Evolutionary conservation across 2,113 vertebrate genomes (phyloP), one percentile per base, ranked within the genome.

Genomic region (Arizona elegans): DNA sequence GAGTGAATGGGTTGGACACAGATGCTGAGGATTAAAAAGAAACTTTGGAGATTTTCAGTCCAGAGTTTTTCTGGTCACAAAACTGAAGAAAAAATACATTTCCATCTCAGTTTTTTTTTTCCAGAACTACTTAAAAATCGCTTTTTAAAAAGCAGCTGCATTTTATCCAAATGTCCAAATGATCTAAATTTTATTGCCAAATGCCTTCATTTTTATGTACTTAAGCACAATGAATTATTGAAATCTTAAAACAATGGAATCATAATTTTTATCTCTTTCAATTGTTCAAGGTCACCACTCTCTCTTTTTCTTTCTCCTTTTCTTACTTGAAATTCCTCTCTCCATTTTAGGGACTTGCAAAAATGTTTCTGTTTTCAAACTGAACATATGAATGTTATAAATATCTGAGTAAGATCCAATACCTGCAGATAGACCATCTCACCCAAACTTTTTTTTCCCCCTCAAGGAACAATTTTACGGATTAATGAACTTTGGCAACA

Each of bases 241-340:
- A 97, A 97, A 96, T 93, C 95, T 97, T 96, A 95, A 95, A 96
- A 96, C 97, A 97, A 97, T 96, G 95, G 95, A 96, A 97, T 95
- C 93, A 96, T 96, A 95, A 95, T 93, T 92, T 95, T 93, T 95
- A 91, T 50, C 94, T 95, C 96, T 92, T 96, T 95, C 53, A 0
- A 86, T 3, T 2, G 15, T 17, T 95, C 94, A 0, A 86, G 96
- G 95, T 0, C 95, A 96, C 96, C 94, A 91, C 95, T 95, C 95
- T 92, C 33, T 95, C 93, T 94, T 53, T 53, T 47, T 47, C 43
- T 94, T 94, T n/a, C 4, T 50, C 38, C 23, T 38, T 38, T 58
- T 89, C 55, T 89, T 89, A 55, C 23, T 56, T 58, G 21, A 88
- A 23, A 13, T 62, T 43, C 55, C 88, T 33, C 2, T n/a, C 89